phyloP scores from a whole-genome alignment of 2,888 invertebrate genomes.

The Ashinkailepas kermadecensis region DNA sequence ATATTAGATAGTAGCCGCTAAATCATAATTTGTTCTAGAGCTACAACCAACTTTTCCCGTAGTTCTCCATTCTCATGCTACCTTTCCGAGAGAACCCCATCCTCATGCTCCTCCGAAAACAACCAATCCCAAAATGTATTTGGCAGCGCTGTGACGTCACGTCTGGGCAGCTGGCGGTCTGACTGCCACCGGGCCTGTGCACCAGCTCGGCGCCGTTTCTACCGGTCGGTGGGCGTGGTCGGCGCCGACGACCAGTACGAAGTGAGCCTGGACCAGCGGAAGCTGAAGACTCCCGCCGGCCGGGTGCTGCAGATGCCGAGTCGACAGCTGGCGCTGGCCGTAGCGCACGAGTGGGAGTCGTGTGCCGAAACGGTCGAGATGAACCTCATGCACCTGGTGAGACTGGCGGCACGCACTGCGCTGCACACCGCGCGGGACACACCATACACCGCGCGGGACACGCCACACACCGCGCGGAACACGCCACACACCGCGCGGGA shows the following conservation, averaged over 20 bases:
- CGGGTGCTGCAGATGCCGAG: constrained; percentile 63
- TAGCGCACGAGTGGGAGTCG: constrained; percentile 89
- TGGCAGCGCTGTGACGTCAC: too few species aligned
- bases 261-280: constrained; percentile 76
- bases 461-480: constrained; percentile 49
- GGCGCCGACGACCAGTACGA: constrained; percentile 66
- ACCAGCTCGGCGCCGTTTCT: constrained; percentile 50
- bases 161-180: too few species aligned
- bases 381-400: constrained; percentile 82
- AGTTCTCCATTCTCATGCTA: too few species aligned
- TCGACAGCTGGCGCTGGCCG: constrained; percentile 82
- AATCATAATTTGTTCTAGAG: too few species aligned
- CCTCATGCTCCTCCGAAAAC: too few species aligned
- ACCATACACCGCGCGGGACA: constrained; percentile 77
- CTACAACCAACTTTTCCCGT: too few species aligned
- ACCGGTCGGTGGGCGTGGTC: constrained; percentile 62
- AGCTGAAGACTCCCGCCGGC: constrained; percentile 84
- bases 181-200: background rate
- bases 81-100: too few species aligned
- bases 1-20: too few species aligned
- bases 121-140: too few species aligned
- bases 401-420: constrained; percentile 55
- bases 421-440: constrained; percentile 71
- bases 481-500: too few species aligned
- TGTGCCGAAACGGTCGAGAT: constrained; percentile 69